phyloP scores from a whole-genome alignment of 2,113 vertebrate genomes.

The Nannospalax galili region DNA sequence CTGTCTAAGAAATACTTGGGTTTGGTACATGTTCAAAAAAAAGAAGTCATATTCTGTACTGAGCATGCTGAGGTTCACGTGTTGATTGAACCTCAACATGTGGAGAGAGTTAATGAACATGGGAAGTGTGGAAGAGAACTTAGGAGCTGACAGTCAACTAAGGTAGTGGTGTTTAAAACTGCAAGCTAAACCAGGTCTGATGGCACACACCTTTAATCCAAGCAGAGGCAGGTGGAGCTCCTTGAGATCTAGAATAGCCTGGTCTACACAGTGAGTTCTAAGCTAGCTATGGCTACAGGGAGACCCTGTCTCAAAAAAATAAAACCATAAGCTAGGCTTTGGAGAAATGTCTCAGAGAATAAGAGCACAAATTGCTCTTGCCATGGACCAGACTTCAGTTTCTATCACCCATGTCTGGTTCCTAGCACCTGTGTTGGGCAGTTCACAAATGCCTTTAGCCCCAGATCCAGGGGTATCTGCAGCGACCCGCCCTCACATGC shows the following conservation, averaged over 20 bases:
- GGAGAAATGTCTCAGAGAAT: neutral
- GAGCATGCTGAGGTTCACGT: neutral
- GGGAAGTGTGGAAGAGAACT: neutral
- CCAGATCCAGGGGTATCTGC: neutral
- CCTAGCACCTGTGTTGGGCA: neutral
- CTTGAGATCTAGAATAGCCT: too few relatives aligned
- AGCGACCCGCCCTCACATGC: too few relatives aligned
- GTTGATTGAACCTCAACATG: neutral
- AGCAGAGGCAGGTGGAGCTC: too few relatives aligned
- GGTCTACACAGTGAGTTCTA: too few relatives aligned
- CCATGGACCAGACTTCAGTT: neutral
- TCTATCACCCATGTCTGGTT: too few relatives aligned
- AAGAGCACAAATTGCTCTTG: too few relatives aligned
- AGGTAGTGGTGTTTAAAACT: neutral
- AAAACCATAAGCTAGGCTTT: too few relatives aligned
- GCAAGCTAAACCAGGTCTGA: too few relatives aligned
- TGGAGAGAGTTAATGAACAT: neutral
- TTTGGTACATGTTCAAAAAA: neutral
- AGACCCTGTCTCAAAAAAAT: too few relatives aligned
- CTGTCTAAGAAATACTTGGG: neutral
- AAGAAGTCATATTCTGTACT: neutral
- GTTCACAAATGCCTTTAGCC: too few relatives aligned
- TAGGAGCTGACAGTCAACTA: neutral
- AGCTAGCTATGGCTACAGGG: too few relatives aligned
- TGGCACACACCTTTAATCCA: too few relatives aligned